A percentile compares a stretch with the other conserved stretches of the same genome.
Evolutionary conservation across 2,888 invertebrate species (phyloP).

Genomic region (Apamea anceps): DNA sequence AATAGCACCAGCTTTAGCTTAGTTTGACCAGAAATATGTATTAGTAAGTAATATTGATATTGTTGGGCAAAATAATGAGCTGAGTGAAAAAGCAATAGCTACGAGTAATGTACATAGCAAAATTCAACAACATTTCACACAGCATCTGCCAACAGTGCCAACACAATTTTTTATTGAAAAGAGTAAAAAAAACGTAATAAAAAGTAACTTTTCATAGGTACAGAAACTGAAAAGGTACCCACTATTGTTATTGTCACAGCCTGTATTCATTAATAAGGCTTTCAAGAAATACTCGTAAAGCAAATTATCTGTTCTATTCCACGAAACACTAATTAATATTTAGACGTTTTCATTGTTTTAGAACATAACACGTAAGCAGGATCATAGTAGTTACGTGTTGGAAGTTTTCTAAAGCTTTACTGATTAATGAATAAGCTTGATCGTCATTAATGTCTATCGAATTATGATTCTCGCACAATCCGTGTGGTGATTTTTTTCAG

Average conservation of each 20-base stretch:
- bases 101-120: not conserved
- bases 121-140: not conserved
- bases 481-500: conserved; percentile 18
- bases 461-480: conserved; percentile 1
- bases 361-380: not conserved
- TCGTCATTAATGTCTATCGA: not conserved
- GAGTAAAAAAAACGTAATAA: not conserved
- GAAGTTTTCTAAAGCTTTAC: not conserved
- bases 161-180: not conserved
- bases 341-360: not conserved
- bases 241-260: not conserved
- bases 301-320: not conserved
- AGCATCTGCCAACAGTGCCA: not conserved
- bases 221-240: not conserved
- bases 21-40: not conserved
- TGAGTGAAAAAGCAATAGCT: not conserved
- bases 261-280: not conserved
- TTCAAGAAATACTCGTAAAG: not conserved
- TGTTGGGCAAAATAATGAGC: not conserved
- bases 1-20: not conserved
- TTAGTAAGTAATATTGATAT: not conserved
- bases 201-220: not conserved
- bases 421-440: not conserved
- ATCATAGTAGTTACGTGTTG: not conserved
- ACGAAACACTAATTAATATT: conserved; percentile 10